These are phyloP conservation scores for Myopa tessellatipennis DNA, from an alignment of 2,888 invertebrate genomes.

Conservation along the genomic window DNA sequence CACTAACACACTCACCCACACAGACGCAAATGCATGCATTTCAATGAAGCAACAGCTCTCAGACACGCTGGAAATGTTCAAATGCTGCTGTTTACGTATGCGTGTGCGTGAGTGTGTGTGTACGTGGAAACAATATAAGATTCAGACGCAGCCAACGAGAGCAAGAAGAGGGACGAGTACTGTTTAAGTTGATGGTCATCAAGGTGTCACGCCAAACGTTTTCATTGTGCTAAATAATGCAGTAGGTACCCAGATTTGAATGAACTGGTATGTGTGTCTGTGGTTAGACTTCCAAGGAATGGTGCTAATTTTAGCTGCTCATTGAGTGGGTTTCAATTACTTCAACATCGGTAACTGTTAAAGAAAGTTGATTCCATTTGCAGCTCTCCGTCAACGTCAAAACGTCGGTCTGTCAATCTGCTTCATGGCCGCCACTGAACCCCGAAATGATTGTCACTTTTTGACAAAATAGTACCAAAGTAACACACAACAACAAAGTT, in stretches of 20 bases:
- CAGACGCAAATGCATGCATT: background rate
- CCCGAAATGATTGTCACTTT: too few species aligned
- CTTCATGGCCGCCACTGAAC: too few species aligned
- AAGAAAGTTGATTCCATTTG: too few species aligned
- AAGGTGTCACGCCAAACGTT: slow-evolving; percentile 33
- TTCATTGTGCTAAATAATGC: slow-evolving; percentile 35
- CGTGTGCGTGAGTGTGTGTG: slow-evolving; percentile 13
- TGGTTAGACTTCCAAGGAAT: background rate
- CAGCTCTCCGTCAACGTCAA: too few species aligned
- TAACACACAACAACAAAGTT: too few species aligned
- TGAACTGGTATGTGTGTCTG: slow-evolving; percentile 8
- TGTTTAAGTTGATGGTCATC: slow-evolving; percentile 21
- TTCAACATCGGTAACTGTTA: too few species aligned
- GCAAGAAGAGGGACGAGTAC: background rate
- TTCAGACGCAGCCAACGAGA: background rate
- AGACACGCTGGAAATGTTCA: slow-evolving; percentile 27
- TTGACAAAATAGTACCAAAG: too few species aligned
- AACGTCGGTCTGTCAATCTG: too few species aligned
- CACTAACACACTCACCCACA: background rate
- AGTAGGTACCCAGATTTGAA: slow-evolving; percentile 20
- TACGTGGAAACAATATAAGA: background rate
- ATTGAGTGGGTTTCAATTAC: too few species aligned
- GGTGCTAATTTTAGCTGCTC: too few species aligned
- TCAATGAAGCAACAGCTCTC: slow-evolving; percentile 30
- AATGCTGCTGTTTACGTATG: background rate